Evolutionary conservation across 1,140 invertebrate species (phyloP).

Genomic region (Harpegnathos saltator): DNA sequence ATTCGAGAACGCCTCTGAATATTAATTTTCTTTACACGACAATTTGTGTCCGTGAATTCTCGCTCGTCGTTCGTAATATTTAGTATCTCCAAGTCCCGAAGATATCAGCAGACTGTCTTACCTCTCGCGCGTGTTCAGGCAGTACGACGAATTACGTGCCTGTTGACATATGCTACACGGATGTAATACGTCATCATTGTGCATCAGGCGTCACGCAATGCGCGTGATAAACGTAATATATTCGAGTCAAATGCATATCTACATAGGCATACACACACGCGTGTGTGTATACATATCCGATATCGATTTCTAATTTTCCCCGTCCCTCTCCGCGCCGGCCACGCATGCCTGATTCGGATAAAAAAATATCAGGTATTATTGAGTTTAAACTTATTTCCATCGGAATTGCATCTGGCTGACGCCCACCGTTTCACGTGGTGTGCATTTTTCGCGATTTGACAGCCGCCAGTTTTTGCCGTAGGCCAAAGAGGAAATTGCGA

Average conservation of each 20-base stretch:
- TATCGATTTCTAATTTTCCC: slow-evolving; percentile 31
- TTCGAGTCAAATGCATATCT: slow-evolving; percentile 6
- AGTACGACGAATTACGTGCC: slow-evolving; percentile 20
- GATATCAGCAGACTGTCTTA: background rate
- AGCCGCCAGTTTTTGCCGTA: slow-evolving; percentile 19
- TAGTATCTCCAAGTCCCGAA: background rate
- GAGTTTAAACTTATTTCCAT: slow-evolving; percentile 31
- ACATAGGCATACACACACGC: background rate
- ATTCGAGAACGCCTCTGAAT: slow-evolving; percentile 13
- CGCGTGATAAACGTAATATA: slow-evolving; percentile 1
- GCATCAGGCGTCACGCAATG: background rate
- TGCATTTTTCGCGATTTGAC: slow-evolving; percentile 47
- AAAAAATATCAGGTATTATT: slow-evolving; percentile 45
- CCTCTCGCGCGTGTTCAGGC: background rate
- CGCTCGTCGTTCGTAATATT: background rate
- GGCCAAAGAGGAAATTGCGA: slow-evolving; percentile 12
- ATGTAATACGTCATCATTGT: slow-evolving; percentile 21
- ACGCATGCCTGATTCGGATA: slow-evolving; percentile 8
- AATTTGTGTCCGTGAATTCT: background rate
- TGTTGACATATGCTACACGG: slow-evolving; percentile 3
- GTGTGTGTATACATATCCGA: background rate
- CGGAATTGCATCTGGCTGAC: slow-evolving; percentile 32
- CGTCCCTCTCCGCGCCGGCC: background rate
- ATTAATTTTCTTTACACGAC: background rate
- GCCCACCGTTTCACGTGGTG: slow-evolving; percentile 2